Evolutionary conservation across 2,888 invertebrate species (phyloP).

Genomic region (Archaeoteleia sp.): DNA sequence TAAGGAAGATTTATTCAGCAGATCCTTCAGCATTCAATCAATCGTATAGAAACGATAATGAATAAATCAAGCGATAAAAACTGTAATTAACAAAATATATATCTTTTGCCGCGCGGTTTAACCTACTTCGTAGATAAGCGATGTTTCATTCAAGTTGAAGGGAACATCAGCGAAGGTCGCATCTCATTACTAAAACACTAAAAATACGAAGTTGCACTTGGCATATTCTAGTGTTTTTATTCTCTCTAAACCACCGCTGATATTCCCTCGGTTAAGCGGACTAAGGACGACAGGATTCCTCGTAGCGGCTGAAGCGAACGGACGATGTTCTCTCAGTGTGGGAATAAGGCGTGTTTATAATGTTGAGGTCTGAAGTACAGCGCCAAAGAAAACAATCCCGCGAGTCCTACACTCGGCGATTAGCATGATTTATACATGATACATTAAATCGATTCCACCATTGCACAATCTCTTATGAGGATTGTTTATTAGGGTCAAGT

Average conservation of each 20-base stretch:
- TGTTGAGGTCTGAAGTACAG: slow-evolving; percentile 28
- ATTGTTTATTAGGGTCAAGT: slow-evolving; percentile 50
- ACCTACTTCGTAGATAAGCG: slow-evolving; percentile 29
- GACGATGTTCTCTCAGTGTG: slow-evolving; percentile 49
- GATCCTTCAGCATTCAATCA: too few species aligned
- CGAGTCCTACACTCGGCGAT: slow-evolving; percentile 23
- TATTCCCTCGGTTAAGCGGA: slow-evolving; percentile 48
- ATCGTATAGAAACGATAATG: too few species aligned
- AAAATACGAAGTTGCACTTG: slow-evolving; percentile 28
- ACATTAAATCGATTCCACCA: slow-evolving; percentile 44
- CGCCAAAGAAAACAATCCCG: slow-evolving; percentile 34
- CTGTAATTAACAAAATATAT: slow-evolving; percentile 17
- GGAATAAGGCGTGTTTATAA: slow-evolving; percentile 48
- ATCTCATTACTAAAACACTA: slow-evolving; percentile 31
- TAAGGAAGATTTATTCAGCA: too few species aligned
- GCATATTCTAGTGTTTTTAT: slow-evolving; percentile 45
- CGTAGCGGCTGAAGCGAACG: slow-evolving; percentile 40
- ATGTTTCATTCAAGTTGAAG: slow-evolving; percentile 47
- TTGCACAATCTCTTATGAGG: slow-evolving; percentile 34
- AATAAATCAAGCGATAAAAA: too few species aligned
- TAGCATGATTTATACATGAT: slow-evolving; percentile 45
- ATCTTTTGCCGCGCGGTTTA: slow-evolving; percentile 11
- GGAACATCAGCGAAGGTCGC: slow-evolving; percentile 33
- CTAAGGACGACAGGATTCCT: slow-evolving; percentile 63
- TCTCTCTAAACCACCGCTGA: slow-evolving; percentile 28